phyloP scores from a whole-genome alignment of 2,888 invertebrate species.

The Temnothorax ravouxi region DNA sequence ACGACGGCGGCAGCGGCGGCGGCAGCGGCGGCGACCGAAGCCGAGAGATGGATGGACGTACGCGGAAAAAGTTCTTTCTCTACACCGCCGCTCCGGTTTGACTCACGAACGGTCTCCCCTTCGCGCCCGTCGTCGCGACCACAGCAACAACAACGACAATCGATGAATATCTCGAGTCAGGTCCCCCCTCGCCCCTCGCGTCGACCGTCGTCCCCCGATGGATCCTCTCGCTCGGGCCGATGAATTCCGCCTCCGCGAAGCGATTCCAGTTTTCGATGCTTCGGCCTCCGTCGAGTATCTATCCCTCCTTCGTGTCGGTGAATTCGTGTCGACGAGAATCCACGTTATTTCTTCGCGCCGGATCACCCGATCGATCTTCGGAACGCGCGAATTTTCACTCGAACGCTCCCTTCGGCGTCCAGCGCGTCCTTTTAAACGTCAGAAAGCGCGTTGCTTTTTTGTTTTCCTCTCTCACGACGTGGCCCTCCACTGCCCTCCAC shows the following conservation, averaged over 20 bases:
- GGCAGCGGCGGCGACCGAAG: background rate
- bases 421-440: too few species aligned
- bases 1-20: conserved; percentile 18
- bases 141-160: background rate
- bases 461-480: background rate
- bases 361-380: too few species aligned
- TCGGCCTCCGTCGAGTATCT: too few species aligned
- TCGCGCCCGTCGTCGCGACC: background rate
- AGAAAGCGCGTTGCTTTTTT: too few species aligned
- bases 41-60: background rate
- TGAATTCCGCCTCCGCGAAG: background rate
- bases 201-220: background rate
- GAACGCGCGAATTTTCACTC: too few species aligned
- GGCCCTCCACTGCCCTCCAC: background rate
- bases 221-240: background rate
- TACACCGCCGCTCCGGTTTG: background rate
- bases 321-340: too few species aligned
- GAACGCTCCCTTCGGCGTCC: too few species aligned
- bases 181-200: background rate
- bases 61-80: background rate
- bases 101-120: background rate
- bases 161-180: background rate
- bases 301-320: too few species aligned
- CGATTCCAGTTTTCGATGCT: background rate
- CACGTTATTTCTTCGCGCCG: too few species aligned